A percentile compares a stretch with the other conserved stretches of the same genome.
Conservation (phyloP, 2,113 vertebrate species). For the Tretioscincus oriximinensis region DNA sequence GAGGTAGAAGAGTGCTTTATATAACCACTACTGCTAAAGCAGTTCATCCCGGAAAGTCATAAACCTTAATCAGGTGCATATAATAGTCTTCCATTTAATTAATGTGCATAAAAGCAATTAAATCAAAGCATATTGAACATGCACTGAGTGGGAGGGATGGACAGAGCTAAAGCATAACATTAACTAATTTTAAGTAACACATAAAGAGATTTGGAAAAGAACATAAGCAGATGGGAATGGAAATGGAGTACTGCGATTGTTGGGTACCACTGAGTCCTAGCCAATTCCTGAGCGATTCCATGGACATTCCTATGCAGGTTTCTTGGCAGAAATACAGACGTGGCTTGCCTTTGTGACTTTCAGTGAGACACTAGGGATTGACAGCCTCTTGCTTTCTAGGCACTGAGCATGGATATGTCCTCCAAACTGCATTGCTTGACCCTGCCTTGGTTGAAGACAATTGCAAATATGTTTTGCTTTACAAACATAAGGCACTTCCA, state of each 20-base stretch:
- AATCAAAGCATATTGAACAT: constrained; percentile 17
- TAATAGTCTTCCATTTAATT: constrained; percentile 40
- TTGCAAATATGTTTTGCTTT: constrained; percentile 29
- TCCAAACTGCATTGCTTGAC: background rate
- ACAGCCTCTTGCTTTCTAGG: too few species aligned
- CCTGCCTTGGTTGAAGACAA: background rate
- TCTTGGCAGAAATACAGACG: too few species aligned
- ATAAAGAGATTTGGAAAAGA: background rate
- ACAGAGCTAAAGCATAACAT: background rate
- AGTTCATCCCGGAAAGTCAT: background rate
- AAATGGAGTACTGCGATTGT: too few species aligned
- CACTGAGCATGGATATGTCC: background rate
- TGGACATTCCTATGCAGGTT: too few species aligned
- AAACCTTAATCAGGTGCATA: background rate
- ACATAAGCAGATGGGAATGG: background rate
- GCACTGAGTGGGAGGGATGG: background rate
- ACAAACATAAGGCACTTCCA: background rate
- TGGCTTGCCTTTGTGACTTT: too few species aligned
- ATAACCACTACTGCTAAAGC: constrained; percentile 30
- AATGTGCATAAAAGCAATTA: constrained; percentile 31
- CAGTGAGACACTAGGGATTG: too few species aligned
- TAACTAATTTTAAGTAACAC: constrained; percentile 2
- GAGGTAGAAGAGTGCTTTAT: constrained; percentile 30
- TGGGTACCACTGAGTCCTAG: too few species aligned
- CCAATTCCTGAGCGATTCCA: too few species aligned